Evolutionary conservation across 2,113 vertebrate genomes (phyloP).

Genomic region (Austrofundulus limnaeus): DNA sequence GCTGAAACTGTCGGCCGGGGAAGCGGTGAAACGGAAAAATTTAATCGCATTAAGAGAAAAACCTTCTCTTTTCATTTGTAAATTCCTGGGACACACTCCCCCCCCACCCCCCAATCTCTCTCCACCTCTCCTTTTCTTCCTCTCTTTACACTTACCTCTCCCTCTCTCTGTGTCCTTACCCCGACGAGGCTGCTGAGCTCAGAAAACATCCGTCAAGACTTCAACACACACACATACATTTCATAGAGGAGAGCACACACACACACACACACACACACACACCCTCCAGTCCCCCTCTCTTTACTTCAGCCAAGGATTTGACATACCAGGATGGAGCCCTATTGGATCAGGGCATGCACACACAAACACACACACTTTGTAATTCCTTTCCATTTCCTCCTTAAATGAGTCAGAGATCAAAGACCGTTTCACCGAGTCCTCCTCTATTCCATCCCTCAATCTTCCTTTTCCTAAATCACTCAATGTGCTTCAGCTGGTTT

Average conservation of each 20-base stretch:
- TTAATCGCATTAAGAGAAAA: slow-evolving; percentile 85
- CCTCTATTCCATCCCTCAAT: slow-evolving; percentile 45
- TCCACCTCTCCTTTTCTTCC: slow-evolving; percentile 28
- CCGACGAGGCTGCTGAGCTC: slow-evolving; percentile 70
- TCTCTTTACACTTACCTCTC: slow-evolving; percentile 40
- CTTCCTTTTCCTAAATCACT: slow-evolving; percentile 31
- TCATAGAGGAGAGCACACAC: slow-evolving; percentile 33
- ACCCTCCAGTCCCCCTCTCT: slow-evolving; percentile 28
- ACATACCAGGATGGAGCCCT: slow-evolving; percentile 58
- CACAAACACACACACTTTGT: slow-evolving; percentile 36
- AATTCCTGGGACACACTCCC: slow-evolving; percentile 77
- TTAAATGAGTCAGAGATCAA: slow-evolving; percentile 69
- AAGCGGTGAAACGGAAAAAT: slow-evolving; percentile 83
- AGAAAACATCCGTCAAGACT: slow-evolving; percentile 62
- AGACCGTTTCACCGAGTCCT: slow-evolving; percentile 48
- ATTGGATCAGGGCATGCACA: slow-evolving; percentile 10
- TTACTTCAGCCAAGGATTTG: slow-evolving; percentile 45
- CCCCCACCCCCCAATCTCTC: too few relatives aligned
- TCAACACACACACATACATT: slow-evolving; percentile 25
- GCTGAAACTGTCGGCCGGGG: slow-evolving; percentile 74
- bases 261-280: slow-evolving; percentile 40
- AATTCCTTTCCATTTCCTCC: slow-evolving; percentile 56
- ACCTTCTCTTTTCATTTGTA: slow-evolving; percentile 83
- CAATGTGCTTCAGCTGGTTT: slow-evolving; percentile 16
- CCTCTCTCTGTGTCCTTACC: slow-evolving; percentile 43